Evolutionary conservation across 2,888 invertebrate genomes (phyloP).

Genomic region (Eupithecia dodoneata): DNA sequence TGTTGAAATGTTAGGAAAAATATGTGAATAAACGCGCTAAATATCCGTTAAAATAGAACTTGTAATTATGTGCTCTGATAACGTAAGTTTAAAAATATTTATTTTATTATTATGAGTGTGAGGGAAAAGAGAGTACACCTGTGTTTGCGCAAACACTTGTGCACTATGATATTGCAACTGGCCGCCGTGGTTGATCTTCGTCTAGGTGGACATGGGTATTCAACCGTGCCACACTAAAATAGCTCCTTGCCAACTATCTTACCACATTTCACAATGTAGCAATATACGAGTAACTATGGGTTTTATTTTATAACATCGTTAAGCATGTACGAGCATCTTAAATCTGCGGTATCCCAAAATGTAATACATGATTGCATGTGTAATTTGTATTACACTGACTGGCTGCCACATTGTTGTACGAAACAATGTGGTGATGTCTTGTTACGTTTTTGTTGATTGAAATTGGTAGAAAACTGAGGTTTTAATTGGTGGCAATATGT

Average conservation of each 20-base stretch:
- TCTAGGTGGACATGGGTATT: neutral
- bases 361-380: conserved; percentile 14
- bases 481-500: neutral
- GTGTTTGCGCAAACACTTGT: no score
- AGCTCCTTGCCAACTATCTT: conserved; percentile 3
- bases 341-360: conserved; percentile 43
- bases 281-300: conserved; percentile 1
- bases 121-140: no score
- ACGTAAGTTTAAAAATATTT: no score
- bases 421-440: no score
- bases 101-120: no score
- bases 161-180: no score
- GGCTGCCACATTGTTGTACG: neutral
- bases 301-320: conserved; percentile 40
- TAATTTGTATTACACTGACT: neutral
- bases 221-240: neutral
- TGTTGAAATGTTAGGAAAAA: no score
- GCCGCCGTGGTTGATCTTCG: no score
- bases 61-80: no score
- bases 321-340: conserved; percentile 39
- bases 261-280: conserved; percentile 23
- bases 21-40: no score
- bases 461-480: neutral
- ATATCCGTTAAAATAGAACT: no score
- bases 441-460: neutral